phyloP scores from a whole-genome alignment of 92 coral and sea anemone species.

The Isaurus tuberculatus region DNA sequence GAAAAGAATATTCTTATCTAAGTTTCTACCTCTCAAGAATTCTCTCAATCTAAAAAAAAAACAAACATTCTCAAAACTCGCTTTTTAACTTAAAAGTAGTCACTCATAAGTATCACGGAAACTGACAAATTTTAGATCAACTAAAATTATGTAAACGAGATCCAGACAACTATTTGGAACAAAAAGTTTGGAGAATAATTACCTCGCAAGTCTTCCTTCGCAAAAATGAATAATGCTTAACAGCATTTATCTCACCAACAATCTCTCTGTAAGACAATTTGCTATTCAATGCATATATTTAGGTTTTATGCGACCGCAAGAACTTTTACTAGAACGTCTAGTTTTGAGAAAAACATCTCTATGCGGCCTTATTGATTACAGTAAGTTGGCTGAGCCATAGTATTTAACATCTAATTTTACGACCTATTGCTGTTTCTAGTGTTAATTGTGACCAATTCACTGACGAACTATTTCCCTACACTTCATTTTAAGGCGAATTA shows the following conservation, averaged over 20 bases:
- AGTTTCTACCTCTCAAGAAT: background rate
- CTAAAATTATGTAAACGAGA: too few species aligned
- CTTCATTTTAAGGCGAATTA: background rate
- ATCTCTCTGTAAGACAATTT: conserved; percentile 18
- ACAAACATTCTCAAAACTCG: background rate
- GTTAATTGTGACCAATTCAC: too few species aligned
- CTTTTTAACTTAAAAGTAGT: conserved; percentile 8
- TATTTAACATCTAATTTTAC: too few species aligned
- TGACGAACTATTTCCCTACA: too few species aligned
- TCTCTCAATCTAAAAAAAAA: background rate
- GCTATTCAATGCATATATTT: conserved; percentile 12
- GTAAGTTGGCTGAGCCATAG: too few species aligned
- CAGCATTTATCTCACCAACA: background rate
- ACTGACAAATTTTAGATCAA: too few species aligned
- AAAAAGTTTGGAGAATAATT: background rate
- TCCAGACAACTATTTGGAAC: background rate
- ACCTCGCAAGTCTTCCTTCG: background rate
- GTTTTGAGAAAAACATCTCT: background rate
- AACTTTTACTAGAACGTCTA: background rate
- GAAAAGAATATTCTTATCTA: background rate
- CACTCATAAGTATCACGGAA: background rate
- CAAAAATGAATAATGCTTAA: background rate
- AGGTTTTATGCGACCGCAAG: background rate
- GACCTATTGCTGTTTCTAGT: too few species aligned
- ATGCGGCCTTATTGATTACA: too few species aligned